These are phyloP conservation scores for Chelon auratus DNA, from an alignment of 2,797 vertebrate genomes.

Conservation along the genomic window DNA sequence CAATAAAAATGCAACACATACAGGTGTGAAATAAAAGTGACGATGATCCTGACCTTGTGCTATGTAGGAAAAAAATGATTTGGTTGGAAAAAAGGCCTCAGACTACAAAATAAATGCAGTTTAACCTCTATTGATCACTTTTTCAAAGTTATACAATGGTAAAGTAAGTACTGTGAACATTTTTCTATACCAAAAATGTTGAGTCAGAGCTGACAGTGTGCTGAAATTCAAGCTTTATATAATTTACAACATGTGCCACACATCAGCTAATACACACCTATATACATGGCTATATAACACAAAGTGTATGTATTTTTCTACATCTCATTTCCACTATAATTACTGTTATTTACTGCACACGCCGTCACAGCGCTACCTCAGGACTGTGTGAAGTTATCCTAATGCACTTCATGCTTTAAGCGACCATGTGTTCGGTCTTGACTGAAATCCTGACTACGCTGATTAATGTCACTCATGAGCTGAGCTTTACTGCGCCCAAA, in stretches of 20 bases:
- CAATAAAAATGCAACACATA: not conserved
- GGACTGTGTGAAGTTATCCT: not conserved
- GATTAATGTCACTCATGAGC: slow-evolving; percentile 5
- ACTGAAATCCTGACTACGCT: slow-evolving; percentile 1
- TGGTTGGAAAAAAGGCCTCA: not conserved
- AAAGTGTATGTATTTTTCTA: not conserved
- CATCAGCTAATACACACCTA: no score
- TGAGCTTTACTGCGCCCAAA: not conserved
- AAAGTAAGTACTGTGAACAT: not conserved
- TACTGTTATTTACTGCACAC: not conserved
- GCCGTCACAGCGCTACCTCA: not conserved
- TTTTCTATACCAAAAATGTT: not conserved
- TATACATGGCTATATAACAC: not conserved
- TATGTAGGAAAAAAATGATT: not conserved
- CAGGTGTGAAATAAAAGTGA: not conserved
- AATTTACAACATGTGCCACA: not conserved
- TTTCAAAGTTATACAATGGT: not conserved
- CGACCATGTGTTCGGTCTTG: not conserved
- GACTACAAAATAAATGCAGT: not conserved
- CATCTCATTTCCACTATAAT: not conserved
- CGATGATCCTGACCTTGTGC: not conserved
- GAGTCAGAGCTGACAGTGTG: not conserved
- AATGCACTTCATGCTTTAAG: not conserved
- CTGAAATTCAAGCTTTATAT: not conserved
- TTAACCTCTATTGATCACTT: not conserved